These are phyloP conservation scores for Saimiri boliviensis DNA, from an alignment of 2,113 vertebrate genomes.

Conservation along the genomic window DNA sequence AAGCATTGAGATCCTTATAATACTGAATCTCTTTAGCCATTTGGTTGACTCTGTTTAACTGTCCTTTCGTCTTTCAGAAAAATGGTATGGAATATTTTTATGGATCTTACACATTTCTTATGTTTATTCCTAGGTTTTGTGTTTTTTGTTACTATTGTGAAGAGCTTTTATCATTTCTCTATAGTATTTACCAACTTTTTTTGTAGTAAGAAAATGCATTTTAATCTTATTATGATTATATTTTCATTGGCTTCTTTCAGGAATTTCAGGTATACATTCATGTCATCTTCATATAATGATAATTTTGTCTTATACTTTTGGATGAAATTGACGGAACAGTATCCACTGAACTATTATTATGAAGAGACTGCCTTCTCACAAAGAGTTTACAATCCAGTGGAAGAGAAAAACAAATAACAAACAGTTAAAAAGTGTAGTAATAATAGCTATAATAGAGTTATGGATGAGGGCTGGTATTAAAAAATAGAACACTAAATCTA, in stretches of 20 bases:
- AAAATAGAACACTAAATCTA: constrained; percentile 2
- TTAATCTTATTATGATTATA: background rate
- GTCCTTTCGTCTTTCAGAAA: constrained; percentile 30
- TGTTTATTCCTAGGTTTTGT: background rate
- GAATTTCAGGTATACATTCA: background rate
- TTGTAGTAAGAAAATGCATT: background rate
- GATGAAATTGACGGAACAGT: background rate
- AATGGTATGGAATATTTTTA: background rate
- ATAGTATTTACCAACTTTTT: background rate
- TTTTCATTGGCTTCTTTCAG: constrained; percentile 10
- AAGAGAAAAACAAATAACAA: background rate
- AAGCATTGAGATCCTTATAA: constrained; percentile 14
- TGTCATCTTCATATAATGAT: background rate
- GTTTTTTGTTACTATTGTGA: background rate
- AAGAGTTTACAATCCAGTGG: background rate
- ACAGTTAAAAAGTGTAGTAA: background rate
- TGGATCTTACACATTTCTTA: background rate
- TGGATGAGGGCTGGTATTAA: background rate
- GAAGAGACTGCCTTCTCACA: background rate
- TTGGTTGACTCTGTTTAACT: constrained; percentile 15
- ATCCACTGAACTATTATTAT: background rate
- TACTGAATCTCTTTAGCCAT: background rate
- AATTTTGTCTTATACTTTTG: constrained; percentile 12
- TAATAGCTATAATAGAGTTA: background rate
- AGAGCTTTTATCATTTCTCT: constrained; percentile 11